phyloP scores from a whole-genome alignment of 2,113 vertebrate genomes.

The Numenius arquata region DNA sequence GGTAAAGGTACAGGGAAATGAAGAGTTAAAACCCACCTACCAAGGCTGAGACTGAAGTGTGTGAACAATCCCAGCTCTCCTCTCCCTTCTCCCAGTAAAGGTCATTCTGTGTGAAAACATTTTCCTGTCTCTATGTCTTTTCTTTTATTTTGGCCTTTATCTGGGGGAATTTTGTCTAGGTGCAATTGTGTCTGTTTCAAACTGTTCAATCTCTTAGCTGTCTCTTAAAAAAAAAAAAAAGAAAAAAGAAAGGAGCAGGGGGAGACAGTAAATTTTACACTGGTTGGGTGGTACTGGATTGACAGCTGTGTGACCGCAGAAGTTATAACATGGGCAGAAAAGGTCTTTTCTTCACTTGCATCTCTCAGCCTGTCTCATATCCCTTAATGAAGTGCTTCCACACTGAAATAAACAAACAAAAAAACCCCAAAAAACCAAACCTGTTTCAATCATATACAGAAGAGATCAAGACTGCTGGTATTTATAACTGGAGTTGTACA shows the following conservation, averaged over 20 bases:
- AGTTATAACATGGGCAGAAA: background rate
- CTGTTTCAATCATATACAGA: background rate
- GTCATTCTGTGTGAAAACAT: background rate
- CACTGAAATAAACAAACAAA: too few relatives aligned
- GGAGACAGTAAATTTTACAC: background rate
- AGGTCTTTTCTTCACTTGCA: background rate
- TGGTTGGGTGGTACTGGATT: background rate
- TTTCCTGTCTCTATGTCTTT: background rate
- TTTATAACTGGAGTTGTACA: background rate
- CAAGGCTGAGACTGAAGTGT: constrained; percentile 8
- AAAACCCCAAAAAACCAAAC: too few relatives aligned
- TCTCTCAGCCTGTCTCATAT: background rate
- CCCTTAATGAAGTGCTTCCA: background rate
- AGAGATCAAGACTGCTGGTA: background rate
- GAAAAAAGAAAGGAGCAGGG: background rate
- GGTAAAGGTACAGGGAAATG: background rate
- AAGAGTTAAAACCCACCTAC: constrained; percentile 53
- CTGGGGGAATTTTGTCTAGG: background rate
- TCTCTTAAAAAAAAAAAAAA: too few relatives aligned
- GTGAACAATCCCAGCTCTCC: background rate
- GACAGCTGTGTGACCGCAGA: background rate
- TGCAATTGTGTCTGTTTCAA: background rate
- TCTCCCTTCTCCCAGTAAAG: background rate
- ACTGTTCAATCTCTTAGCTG: background rate
- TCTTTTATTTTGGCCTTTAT: constrained; percentile 10